Base-by-base conservation (phyloP, 1,140 invertebrate species). In the Heliconius himera region DNA sequence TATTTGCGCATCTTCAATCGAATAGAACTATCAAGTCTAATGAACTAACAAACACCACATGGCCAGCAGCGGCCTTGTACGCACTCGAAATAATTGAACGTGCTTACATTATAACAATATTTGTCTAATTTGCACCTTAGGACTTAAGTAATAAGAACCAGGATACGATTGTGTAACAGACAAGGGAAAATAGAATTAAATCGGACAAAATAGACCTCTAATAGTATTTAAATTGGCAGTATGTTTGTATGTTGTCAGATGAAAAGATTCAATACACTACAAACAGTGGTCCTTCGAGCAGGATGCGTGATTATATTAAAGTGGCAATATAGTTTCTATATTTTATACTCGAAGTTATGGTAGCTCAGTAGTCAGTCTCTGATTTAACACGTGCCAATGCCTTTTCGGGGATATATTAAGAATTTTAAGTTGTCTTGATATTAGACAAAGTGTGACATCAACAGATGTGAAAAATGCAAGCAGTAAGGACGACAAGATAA, bases 1-100 rank as follows among this genome's bases (percentile, higher is more conserved):
- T 70, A 70, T 76, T 76, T 70, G 22, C 74, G 22, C 29, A 41
- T 76, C 74, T 56, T 26, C 54, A 36, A 18, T 49, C 22, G 74
- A 41, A 51, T 16, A 20, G n/a, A 29, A 74, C 77, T 74, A 79
- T 74, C 73, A 5, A 41, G 71, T 77, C 33, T 79, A 79, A 79
- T 73, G 60, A 78, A 51, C 77, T 60, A 77, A 83, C 82, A 56
- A 66, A 76, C 51, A 83, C 75, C 82, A 83, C 77, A 83, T 83
- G 80, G 80, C 80, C 71, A 29, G 74, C 66, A 70, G 56, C 56
- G 73, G 75, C 82, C 80, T 83, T 81, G 80, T 49, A 49, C 76
- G 80, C 79, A 83, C 80, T 83, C 71, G 71, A 79, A 75, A 80
- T 79, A 81, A 76, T 79, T 75, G 72, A 73, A 81, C 72, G 72